phyloP scores from a whole-genome alignment of 2,113 vertebrate species.

The Oreochromis aureus region DNA sequence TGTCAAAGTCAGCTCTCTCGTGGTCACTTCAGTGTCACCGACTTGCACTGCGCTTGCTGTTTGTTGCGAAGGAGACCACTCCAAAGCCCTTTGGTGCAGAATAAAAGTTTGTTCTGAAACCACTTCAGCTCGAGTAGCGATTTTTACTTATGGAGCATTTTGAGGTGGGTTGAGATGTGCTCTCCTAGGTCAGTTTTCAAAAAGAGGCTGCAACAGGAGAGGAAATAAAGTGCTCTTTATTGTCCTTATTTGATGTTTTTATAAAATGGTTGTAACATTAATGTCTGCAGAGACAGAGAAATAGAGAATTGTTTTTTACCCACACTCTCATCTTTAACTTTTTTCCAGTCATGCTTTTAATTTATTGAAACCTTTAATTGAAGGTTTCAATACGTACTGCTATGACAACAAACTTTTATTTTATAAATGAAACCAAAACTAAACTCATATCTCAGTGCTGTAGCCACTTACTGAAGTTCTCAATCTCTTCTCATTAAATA shows the following conservation, averaged over 20 bases:
- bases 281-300: not conserved
- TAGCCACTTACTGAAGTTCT: not conserved
- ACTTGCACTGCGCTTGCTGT: not conserved
- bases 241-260: not conserved
- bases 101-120: not conserved
- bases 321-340: not conserved
- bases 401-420: not conserved
- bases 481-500: not conserved
- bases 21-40: not conserved
- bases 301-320: not conserved
- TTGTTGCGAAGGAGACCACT: conserved; percentile 7
- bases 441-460: not conserved
- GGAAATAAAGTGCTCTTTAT: not conserved
- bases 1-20: not conserved
- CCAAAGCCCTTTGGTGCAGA: conserved; percentile 15
- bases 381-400: not conserved
- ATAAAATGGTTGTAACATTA: not conserved
- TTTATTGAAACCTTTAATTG: not conserved
- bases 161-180: not conserved
- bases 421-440: not conserved
- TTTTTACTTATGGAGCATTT: not conserved
- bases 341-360: not conserved
- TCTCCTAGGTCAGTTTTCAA: not conserved
- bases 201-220: not conserved
- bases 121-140: not conserved